Percentiles rank a stretch among this genome's conserved stretches.
These are phyloP conservation scores for Mobula birostris DNA, from an alignment of 2,113 vertebrate genomes.

Conservation along the genomic window DNA sequence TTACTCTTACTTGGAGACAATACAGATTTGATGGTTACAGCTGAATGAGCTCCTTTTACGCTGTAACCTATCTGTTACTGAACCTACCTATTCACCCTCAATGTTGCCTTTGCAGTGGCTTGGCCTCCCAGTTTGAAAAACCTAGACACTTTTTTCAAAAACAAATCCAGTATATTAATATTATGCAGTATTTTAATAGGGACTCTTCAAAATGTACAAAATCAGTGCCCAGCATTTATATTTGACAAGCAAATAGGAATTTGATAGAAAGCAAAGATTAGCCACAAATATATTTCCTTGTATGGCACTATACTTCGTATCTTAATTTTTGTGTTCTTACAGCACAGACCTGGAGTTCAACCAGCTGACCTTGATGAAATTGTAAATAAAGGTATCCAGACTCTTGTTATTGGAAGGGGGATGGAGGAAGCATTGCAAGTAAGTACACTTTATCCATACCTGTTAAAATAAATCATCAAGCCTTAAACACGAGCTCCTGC, in stretches of 20 bases:
- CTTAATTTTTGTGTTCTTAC: neutral
- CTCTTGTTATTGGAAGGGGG: conserved; percentile 19
- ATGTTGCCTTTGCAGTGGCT: no score
- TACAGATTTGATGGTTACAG: no score
- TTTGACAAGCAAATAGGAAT: neutral
- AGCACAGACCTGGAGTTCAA: conserved; percentile 17
- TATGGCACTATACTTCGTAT: neutral
- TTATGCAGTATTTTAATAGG: neutral
- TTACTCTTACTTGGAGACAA: no score
- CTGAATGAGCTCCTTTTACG: no score
- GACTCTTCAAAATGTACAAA: neutral
- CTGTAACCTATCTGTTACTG: no score
- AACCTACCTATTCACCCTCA: no score
- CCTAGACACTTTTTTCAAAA: no score
- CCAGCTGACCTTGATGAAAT: conserved; percentile 24
- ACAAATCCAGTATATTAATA: no score
- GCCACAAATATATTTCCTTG: neutral
- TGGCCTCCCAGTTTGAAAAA: no score
- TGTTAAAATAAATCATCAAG: neutral
- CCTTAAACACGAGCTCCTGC: neutral
- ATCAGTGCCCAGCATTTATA: neutral
- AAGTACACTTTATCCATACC: neutral
- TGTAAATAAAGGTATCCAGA: conserved; percentile 25
- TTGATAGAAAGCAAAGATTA: neutral
- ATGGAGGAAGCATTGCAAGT: conserved; percentile 17